Evolutionary conservation across 30 jellyfish, hydroid and myxozoan species (phyloP).

Genomic region (Sanderia malayensis): DNA sequence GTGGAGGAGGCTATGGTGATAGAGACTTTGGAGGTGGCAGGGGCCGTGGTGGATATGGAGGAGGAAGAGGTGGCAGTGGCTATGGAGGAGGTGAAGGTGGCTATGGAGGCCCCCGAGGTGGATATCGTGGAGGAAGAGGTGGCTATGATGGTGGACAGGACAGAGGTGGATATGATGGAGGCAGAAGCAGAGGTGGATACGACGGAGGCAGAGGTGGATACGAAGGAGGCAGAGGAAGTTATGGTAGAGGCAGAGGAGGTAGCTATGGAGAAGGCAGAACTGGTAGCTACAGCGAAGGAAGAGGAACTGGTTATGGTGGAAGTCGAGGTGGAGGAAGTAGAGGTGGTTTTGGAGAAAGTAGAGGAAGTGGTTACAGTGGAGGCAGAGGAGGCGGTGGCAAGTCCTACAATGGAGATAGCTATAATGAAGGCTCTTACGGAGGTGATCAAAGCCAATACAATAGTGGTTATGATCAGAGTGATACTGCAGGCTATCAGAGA

Average conservation of each 20-base stretch:
- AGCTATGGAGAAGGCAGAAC: slow-evolving; percentile 1
- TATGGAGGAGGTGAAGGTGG: slow-evolving; percentile 12
- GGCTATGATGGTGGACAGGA: not conserved
- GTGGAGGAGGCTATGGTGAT: slow-evolving; percentile 17
- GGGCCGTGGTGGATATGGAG: slow-evolving; percentile 4
- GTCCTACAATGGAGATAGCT: too few relatives aligned
- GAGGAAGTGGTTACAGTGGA: too few relatives aligned
- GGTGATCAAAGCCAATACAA: too few relatives aligned
- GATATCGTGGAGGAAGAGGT: slow-evolving; percentile 15
- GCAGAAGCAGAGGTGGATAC: slow-evolving; percentile 1
- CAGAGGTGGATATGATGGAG: slow-evolving; percentile 16
- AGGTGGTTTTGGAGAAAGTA: not conserved
- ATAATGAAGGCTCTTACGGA: too few relatives aligned
- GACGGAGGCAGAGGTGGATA: slow-evolving; percentile 9
- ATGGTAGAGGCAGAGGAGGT: slow-evolving; percentile 1
- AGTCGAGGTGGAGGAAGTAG: not conserved
- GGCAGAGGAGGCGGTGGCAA: too few relatives aligned
- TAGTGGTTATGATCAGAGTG: too few relatives aligned
- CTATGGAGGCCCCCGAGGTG: too few relatives aligned
- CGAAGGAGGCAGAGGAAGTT: not conserved
- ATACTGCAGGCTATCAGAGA: too few relatives aligned
- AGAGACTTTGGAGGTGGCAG: not conserved
- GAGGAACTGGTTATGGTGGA: not conserved
- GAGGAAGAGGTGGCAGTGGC: slow-evolving; percentile 31
- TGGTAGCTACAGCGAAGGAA: not conserved